These are phyloP conservation scores for Gadus chalcogrammus DNA, from an alignment of 2,113 vertebrate species.

Conservation along the genomic window DNA sequence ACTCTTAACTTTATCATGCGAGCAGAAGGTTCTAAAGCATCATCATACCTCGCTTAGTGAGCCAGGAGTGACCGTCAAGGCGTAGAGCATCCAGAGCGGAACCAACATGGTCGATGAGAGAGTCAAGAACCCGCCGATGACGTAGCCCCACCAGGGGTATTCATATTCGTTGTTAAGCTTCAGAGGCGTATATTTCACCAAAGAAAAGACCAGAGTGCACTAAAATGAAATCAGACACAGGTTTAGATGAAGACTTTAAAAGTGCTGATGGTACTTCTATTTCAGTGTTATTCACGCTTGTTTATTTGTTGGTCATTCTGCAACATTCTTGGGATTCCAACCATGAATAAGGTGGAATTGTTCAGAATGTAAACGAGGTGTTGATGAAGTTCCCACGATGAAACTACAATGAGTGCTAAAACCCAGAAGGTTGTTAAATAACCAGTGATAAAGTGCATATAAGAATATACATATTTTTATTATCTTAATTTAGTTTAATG, in stretches of 20 bases:
- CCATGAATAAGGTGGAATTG: not conserved
- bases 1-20: not conserved
- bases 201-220: slow-evolving; percentile 69
- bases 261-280: not conserved
- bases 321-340: not conserved
- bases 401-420: no score
- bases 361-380: no score
- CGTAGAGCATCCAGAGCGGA: slow-evolving; percentile 71
- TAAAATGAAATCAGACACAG: slow-evolving; percentile 21
- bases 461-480: not conserved
- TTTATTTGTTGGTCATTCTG: not conserved
- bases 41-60: slow-evolving; percentile 64
- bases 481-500: not conserved
- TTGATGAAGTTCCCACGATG: no score
- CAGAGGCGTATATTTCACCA: slow-evolving; percentile 66
- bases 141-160: slow-evolving; percentile 78
- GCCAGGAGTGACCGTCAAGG: slow-evolving; percentile 63
- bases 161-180: slow-evolving; percentile 74
- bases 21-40: not conserved
- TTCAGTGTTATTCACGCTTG: not conserved
- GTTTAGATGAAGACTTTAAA: not conserved
- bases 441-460: no score
- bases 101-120: slow-evolving; percentile 73
- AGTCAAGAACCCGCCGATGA: slow-evolving; percentile 70
- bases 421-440: no score